These are phyloP conservation scores for Hypselothyrea guttata DNA, from an alignment of 2,888 invertebrate genomes.

Conservation along the genomic window DNA sequence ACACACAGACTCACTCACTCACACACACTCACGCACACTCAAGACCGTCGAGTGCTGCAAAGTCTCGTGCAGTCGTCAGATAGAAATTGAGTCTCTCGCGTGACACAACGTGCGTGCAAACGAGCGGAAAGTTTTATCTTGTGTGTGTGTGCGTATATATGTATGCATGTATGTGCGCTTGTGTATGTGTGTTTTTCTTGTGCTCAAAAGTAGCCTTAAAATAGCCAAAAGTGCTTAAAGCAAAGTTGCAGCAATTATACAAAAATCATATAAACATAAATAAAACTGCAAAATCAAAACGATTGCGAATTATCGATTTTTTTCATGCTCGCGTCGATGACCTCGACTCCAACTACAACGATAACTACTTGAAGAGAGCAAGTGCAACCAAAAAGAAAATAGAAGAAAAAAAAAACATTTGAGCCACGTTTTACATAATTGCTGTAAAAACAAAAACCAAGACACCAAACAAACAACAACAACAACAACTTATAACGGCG, in stretches of 20 bases:
- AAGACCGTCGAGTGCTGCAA: conserved; percentile 45
- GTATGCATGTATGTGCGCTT: neutral
- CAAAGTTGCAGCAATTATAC: conserved; percentile 22
- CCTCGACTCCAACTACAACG: conserved; percentile 55
- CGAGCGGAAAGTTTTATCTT: conserved; percentile 68
- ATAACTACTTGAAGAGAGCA: conserved; percentile 5
- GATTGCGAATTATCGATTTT: conserved; percentile 65
- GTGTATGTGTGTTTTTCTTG: conserved; percentile 38
- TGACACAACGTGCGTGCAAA: conserved; percentile 71
- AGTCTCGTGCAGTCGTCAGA: conserved; percentile 62
- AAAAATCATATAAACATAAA: conserved; percentile 17
- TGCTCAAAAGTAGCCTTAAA: conserved; percentile 28
- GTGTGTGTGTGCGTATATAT: neutral
- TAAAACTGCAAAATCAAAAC: conserved; percentile 16
- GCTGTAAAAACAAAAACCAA: conserved; percentile 49
- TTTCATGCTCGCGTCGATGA: conserved; percentile 64
- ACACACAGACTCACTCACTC: conserved; percentile 3
- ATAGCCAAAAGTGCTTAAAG: conserved; percentile 5
- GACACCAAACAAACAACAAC: conserved; percentile 29
- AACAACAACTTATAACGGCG: conserved; percentile 55
- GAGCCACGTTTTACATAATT: conserved; percentile 71
- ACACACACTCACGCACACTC: conserved; percentile 19
- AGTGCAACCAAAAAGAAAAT: conserved; percentile 27
- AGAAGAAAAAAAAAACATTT: conserved; percentile 42
- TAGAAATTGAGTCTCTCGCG: conserved; percentile 73